Evolutionary conservation across 2,888 invertebrate species (phyloP), one percentile per base, ranked within the genome.

Genomic region (Rhagophthalmus giganteus): DNA sequence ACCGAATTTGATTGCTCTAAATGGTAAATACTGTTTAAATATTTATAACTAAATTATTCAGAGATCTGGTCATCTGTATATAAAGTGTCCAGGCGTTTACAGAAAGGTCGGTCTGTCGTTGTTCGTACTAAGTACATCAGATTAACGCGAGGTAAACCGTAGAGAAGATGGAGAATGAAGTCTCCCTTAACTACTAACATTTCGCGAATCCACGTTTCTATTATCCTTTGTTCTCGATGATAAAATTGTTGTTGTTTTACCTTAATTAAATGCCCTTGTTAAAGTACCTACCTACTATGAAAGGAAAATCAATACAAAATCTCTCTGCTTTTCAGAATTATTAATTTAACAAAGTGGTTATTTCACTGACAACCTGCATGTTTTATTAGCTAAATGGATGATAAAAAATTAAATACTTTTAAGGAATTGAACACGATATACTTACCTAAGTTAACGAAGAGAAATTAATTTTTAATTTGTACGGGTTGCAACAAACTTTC

Each of bases 301-400:
- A 54, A 44, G 34, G 57, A 56, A 57, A 57, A 57, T 57, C 57
- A 57, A 57, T 57, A 57, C 51, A 47, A 46, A 45, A 54, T 54
- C 50, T 45, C 52, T 39, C 40, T 54, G 44, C 49, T 54, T 50
- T 54, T 54, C 50, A 51, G 50, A 50, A 54, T 50, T 50, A 54
- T 54, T 54, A 54, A 54, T 54, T 48, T 50, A 50, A 54, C 54
- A 54, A 51, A 54, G 54, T 54, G 54, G 50, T 50, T 50, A 50
- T 54, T 54, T 51, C 46, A 39, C 48, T 46, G 47, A 51, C 45
- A 51, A 51, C 45, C 45, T 44, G 32, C 44, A 39, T 45, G 51
- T 33, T 51, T 51, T 51, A 51, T 51, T 51, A 45, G 44, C 51
- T 45, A 51, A 51, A 51, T 33, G 50, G 50, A 44, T 31, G 42